phyloP scores from a whole-genome alignment of 2,797 vertebrate species.

The Parauchenoglanis ngamensis region DNA sequence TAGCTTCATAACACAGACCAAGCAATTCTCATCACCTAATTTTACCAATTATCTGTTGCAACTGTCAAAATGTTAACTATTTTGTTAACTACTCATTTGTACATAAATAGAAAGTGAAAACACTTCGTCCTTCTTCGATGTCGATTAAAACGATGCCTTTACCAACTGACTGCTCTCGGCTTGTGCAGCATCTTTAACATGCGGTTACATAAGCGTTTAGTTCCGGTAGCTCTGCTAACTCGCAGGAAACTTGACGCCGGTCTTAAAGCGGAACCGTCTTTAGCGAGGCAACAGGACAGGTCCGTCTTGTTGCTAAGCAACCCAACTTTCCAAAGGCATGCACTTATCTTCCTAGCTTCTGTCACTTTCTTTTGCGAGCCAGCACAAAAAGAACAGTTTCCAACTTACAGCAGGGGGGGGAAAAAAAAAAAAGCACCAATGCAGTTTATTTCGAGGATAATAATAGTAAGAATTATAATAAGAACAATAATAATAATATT shows the following conservation, averaged over 20 bases:
- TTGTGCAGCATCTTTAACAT: background rate
- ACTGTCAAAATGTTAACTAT: background rate
- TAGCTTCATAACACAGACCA: background rate
- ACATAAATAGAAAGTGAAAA: background rate
- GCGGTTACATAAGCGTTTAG: background rate
- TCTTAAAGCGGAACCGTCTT: conserved; percentile 30
- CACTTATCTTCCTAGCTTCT: conserved; percentile 29
- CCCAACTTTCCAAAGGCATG: conserved; percentile 37
- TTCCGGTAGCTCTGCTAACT: conserved; percentile 1
- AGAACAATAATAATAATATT: conserved; percentile 13
- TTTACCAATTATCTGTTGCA: background rate
- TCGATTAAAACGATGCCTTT: background rate
- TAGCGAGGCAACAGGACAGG: conserved; percentile 33
- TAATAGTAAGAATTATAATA: background rate
- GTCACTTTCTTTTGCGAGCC: conserved; percentile 8
- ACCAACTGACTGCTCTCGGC: background rate
- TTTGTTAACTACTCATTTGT: background rate
- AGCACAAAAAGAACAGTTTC: conserved; percentile 14
- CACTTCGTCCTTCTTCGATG: too few species aligned
- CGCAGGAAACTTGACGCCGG: conserved; percentile 19
- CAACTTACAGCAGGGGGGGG: background rate
- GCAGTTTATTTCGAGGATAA: background rate
- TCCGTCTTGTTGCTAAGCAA: conserved; percentile 49
- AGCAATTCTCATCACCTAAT: background rate
- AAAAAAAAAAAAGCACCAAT: too few species aligned